phyloP scores from a whole-genome alignment of 2,113 vertebrate genomes.

The Upupa epops region DNA sequence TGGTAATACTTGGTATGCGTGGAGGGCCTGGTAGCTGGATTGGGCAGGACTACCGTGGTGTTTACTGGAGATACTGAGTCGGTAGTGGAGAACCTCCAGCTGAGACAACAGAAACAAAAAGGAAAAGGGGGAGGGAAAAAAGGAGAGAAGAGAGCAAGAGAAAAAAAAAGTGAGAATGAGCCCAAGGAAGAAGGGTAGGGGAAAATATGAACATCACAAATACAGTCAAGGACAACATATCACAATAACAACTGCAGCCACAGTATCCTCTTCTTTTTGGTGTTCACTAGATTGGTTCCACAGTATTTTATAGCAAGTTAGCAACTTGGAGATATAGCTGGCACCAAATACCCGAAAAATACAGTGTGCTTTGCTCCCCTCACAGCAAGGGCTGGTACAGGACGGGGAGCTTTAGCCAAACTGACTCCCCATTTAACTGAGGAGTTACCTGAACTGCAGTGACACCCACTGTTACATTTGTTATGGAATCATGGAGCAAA shows the following conservation, averaged over 20 bases:
- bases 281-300: neutral
- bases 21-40: conserved; percentile 92
- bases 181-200: conserved; percentile 44
- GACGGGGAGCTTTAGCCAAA: neutral
- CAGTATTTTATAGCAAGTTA: neutral
- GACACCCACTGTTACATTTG: neutral
- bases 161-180: conserved; percentile 63
- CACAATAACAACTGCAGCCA: conserved; percentile 25
- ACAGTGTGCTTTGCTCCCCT: neutral
- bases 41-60: conserved; percentile 87
- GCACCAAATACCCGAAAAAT: neutral
- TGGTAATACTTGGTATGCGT: conserved; percentile 98
- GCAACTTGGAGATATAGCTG: neutral
- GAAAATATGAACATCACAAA: conserved; percentile 70
- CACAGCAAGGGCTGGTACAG: neutral
- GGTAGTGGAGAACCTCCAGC: conserved; percentile 98
- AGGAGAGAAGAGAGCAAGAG: conserved; percentile 55
- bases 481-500: neutral
- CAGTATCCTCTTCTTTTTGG: conserved; percentile 24
- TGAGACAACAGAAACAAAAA: conserved; percentile 82
- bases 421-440: neutral
- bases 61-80: conserved; percentile 96
- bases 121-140: conserved; percentile 9
- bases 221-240: conserved; percentile 59
- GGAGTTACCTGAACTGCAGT: neutral